phyloP scores from a whole-genome alignment of 2,113 vertebrate genomes.

The human (Homo sapiens) region DNA sequence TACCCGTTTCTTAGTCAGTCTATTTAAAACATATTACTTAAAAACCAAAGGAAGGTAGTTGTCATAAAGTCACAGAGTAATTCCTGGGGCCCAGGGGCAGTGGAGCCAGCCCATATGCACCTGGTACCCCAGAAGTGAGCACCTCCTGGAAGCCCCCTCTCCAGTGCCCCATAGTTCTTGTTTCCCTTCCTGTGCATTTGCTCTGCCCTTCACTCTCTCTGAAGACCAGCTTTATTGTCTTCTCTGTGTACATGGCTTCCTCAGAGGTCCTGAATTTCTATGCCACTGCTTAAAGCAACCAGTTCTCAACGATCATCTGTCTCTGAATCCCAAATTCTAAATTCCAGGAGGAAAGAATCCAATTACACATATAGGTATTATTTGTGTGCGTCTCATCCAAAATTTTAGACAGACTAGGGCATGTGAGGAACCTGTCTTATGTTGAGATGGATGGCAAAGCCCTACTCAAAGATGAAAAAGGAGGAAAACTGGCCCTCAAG shows the following conservation, averaged over 20 bases:
- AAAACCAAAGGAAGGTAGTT: not conserved
- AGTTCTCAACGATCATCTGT: not conserved
- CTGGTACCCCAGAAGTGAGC: not conserved
- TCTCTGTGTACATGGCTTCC: not conserved
- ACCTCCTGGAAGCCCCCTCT: not conserved
- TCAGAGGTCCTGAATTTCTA: not conserved
- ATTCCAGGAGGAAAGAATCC: not conserved
- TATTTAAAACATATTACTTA: not conserved
- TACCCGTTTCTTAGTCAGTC: not conserved
- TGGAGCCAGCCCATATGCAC: not conserved
- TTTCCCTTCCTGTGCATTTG: not conserved
- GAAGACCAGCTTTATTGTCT: not conserved
- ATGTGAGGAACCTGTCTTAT: not conserved
- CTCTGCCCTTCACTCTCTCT: not conserved
- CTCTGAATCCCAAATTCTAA: constrained; percentile 1
- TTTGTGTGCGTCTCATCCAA: not conserved
- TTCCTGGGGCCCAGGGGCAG: not conserved
- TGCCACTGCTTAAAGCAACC: not conserved
- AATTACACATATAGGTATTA: not conserved
- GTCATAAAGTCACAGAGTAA: not conserved
- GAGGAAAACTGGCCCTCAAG: not conserved
- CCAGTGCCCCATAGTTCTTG: not conserved
- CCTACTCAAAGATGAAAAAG: not conserved
- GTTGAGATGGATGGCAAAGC: not conserved
- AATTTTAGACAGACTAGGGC: not conserved